Percentiles rank a stretch among this genome's conserved stretches.
Conservation (phyloP, 2,888 invertebrate species). For the Cerceris ruficornis region DNA sequence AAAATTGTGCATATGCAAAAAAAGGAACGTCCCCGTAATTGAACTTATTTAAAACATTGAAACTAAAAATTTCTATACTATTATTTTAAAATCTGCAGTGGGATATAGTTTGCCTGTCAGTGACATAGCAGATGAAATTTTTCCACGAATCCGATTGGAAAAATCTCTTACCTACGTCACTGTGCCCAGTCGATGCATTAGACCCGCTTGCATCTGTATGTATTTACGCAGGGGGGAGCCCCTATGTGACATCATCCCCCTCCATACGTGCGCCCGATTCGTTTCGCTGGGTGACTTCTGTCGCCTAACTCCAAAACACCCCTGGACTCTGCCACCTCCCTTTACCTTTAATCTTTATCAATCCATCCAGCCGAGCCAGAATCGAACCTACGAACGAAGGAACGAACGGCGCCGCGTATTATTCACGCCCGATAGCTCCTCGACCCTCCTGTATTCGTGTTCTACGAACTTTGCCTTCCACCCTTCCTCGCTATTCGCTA, state of each 20-base stretch:
- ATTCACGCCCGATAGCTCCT: slow-evolving; percentile 78
- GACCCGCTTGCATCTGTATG: slow-evolving; percentile 72
- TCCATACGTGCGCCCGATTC: slow-evolving; percentile 70
- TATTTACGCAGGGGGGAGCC: slow-evolving; percentile 73
- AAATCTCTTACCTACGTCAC: slow-evolving; percentile 62
- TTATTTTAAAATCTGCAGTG: no score
- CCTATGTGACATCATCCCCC: slow-evolving; percentile 79
- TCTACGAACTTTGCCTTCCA: slow-evolving; percentile 32
- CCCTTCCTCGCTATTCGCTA: slow-evolving; percentile 19
- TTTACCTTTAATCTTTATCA: slow-evolving; percentile 81
- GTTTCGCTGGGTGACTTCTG: slow-evolving; percentile 81
- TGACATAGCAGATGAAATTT: no score
- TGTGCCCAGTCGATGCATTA: slow-evolving; percentile 71
- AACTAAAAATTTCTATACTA: no score
- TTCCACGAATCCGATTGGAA: neutral
- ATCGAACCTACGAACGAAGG: slow-evolving; percentile 68
- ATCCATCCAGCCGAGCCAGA: slow-evolving; percentile 75
- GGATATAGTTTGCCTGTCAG: no score
- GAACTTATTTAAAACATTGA: no score
- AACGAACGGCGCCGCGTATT: slow-evolving; percentile 75
- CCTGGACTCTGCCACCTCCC: slow-evolving; percentile 66
- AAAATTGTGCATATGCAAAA: no score
- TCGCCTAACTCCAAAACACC: slow-evolving; percentile 78
- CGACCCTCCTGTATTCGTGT: slow-evolving; percentile 48
- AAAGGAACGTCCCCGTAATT: no score